A percentile compares a stretch with the other conserved stretches of the same genome.
Evolutionary conservation across 2,113 vertebrate species (phyloP).

Genomic region (Galemys pyrenaicus): DNA sequence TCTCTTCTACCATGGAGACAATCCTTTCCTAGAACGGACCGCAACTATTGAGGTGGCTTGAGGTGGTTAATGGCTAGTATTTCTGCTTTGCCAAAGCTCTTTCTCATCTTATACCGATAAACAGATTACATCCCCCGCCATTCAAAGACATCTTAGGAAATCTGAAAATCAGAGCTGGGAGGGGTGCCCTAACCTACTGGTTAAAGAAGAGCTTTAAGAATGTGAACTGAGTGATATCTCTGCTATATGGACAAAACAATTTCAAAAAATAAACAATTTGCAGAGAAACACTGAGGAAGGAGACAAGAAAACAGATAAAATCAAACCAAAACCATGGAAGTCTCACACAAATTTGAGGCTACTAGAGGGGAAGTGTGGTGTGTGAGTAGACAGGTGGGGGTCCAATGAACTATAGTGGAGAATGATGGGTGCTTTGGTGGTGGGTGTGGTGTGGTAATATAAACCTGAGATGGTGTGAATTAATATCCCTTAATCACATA

Average conservation of each 20-base stretch:
- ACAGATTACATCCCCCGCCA: neutral
- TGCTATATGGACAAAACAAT: neutral
- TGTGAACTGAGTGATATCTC: neutral
- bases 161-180: neutral
- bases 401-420: too few species aligned
- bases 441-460: too few species aligned
- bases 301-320: neutral
- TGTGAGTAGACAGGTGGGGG: too few species aligned
- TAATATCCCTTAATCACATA: too few species aligned
- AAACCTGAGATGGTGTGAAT: too few species aligned
- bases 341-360: too few species aligned
- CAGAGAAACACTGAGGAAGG: slow-evolving; percentile 22
- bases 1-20: neutral
- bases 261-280: slow-evolving; percentile 31
- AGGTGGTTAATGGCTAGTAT: neutral
- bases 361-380: too few species aligned
- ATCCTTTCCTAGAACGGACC: neutral
- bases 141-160: neutral
- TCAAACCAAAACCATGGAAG: too few species aligned
- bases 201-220: slow-evolving; percentile 35
- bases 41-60: neutral
- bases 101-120: slow-evolving; percentile 2
- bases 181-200: neutral
- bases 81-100: neutral
- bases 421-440: too few species aligned